phyloP scores from a whole-genome alignment of 1,140 invertebrate genomes.

The Acromyrmex heyeri region DNA sequence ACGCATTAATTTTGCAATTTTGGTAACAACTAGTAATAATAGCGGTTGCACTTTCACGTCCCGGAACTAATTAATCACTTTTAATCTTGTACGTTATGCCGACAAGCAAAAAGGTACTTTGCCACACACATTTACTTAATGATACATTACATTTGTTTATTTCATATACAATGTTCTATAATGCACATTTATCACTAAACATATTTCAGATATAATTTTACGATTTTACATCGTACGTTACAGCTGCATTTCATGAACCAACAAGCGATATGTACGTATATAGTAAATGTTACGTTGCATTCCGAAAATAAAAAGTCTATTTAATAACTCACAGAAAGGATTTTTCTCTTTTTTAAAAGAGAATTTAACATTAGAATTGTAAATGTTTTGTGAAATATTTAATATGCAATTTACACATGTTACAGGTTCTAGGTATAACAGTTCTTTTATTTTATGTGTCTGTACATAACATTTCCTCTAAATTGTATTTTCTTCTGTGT shows the following conservation, averaged over 20 bases:
- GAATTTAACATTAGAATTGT: not conserved
- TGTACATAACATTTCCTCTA: not conserved
- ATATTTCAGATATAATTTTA: conserved; percentile 17
- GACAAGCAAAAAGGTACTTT: conserved; percentile 13
- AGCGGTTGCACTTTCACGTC: conserved; percentile 22
- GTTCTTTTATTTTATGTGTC: not conserved
- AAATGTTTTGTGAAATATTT: conserved; percentile 12
- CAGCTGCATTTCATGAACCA: not conserved
- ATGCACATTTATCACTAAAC: conserved; percentile 20
- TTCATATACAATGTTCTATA: not conserved
- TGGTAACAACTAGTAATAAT: conserved; percentile 29
- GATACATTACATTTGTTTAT: conserved; percentile 20
- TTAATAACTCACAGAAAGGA: conserved; percentile 7
- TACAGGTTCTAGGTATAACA: not conserved
- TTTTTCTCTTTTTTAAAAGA: not conserved
- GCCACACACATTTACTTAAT: conserved; percentile 19
- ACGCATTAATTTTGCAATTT: conserved; percentile 38
- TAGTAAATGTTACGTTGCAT: not conserved
- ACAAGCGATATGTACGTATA: not conserved
- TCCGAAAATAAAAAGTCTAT: not conserved
- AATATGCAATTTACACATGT: not conserved
- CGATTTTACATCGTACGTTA: not conserved
- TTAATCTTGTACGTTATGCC: not conserved
- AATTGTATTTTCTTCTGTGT: not conserved
- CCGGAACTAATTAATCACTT: conserved; percentile 23